These are phyloP conservation scores for Litoditis marina DNA, from an alignment of 2,888 invertebrate genomes.

Conservation along the genomic window DNA sequence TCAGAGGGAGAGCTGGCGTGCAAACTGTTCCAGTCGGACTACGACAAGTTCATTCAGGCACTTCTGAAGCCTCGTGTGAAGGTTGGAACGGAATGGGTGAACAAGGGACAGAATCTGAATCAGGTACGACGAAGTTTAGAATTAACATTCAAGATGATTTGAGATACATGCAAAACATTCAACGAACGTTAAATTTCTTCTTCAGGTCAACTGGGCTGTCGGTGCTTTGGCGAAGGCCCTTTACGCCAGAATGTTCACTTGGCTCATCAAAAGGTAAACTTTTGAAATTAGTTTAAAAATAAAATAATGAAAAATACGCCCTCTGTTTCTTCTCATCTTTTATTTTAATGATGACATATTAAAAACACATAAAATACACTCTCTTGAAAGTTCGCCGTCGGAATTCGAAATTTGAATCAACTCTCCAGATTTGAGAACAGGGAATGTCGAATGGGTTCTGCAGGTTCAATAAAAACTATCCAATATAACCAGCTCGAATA, in stretches of 20 bases:
- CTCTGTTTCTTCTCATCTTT: too few species aligned
- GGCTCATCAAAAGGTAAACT: slow-evolving; percentile 84
- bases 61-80: slow-evolving; percentile 66
- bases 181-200: background rate
- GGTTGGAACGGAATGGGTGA: slow-evolving; percentile 65
- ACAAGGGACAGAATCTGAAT: slow-evolving; percentile 66
- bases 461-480: too few species aligned
- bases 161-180: background rate
- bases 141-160: too few species aligned
- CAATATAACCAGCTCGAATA: background rate
- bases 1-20: slow-evolving; percentile 57
- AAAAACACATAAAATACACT: too few species aligned
- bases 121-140: slow-evolving; percentile 64
- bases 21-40: slow-evolving; percentile 54
- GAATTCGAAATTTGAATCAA: too few species aligned
- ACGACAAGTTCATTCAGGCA: slow-evolving; percentile 61
- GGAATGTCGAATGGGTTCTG: too few species aligned
- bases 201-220: slow-evolving; percentile 63
- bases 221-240: slow-evolving; percentile 65
- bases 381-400: too few species aligned
- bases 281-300: background rate
- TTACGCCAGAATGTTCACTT: slow-evolving; percentile 68
- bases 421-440: too few species aligned
- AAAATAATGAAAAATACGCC: background rate
- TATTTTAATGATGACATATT: too few species aligned